Base-by-base conservation (phyloP, 2,888 invertebrate species). In the Acrobasis repandana region DNA sequence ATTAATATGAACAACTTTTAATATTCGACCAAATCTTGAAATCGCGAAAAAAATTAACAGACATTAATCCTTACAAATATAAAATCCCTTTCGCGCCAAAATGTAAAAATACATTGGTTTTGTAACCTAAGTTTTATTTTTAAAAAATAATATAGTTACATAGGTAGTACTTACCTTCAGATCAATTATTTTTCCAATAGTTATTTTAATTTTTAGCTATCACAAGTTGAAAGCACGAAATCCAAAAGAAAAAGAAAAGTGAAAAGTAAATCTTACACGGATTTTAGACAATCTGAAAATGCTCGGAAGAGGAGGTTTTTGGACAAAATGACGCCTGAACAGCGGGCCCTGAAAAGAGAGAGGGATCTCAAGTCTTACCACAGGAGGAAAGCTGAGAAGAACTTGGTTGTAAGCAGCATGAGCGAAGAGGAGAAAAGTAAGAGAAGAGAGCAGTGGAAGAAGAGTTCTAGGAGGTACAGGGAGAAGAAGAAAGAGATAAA, bases 281-380 rank as follows among this genome's bases (percentile, higher is more conserved):
- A 20, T 14, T 49, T 20, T 28, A 9, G 49, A 6, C 0, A 11
- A 11, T 11, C 4, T 6, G 49, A 20, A 20, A 49, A 49, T 11
- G 54, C 54, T 10, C 34, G 57, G 5, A 57, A 57, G 46, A 38
- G 20, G 3, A 47, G 16, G 16, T 57, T 57, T 57, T 16, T 57
- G 20, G 57, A 57, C 1, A 57, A 57, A 47, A 47, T 57, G 57
- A 47, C 57, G 34, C 57, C 57, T 6, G 57, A 57, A 47, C 57
- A 57, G 33, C 46, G 18, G 28, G 57, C 20, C 16, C 15, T 57
- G 57, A 57, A 57, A n/a, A 46, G 16, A 14, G 15, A 48, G 28
- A 57, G 47, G 14, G 57, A 57, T 16, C 20, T 47, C 5, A 18
- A 57, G 47, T 57, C 3, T 11, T 57, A 57, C 10, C 57, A 57